phyloP scores from a whole-genome alignment of 92 coral and sea anemone genomes.

The Blastomussa wellsi region DNA sequence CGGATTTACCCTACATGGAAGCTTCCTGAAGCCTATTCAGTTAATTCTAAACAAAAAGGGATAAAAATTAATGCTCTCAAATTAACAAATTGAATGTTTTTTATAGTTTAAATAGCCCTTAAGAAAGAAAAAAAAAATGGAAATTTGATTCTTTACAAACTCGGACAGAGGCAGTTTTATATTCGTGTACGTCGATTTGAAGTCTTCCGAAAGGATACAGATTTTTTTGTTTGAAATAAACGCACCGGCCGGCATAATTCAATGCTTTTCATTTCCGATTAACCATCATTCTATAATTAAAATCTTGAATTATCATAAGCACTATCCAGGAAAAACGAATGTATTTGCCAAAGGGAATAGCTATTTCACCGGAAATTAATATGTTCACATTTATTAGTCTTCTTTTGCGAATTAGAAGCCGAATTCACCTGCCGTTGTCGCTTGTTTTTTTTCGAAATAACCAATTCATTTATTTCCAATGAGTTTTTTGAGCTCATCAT shows the following conservation, averaged over 20 bases:
- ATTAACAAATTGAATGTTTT: slow-evolving; percentile 72
- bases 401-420: slow-evolving; percentile 76
- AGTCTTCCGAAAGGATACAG: slow-evolving; percentile 52
- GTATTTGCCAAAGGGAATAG: slow-evolving; percentile 67
- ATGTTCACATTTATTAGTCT: slow-evolving; percentile 76
- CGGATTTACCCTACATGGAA: slow-evolving; percentile 12
- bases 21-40: neutral
- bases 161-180: slow-evolving; percentile 57
- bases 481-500: slow-evolving; percentile 44
- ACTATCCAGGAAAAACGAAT: slow-evolving; percentile 50
- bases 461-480: slow-evolving; percentile 75
- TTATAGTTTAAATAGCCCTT: slow-evolving; percentile 76
- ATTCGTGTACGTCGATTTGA: neutral
- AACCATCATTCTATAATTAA: slow-evolving; percentile 72
- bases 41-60: slow-evolving; percentile 50
- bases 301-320: slow-evolving; percentile 63
- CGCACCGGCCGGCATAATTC: slow-evolving; percentile 25
- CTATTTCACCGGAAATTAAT: slow-evolving; percentile 85
- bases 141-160: slow-evolving; percentile 44
- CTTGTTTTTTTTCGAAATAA: slow-evolving; percentile 54
- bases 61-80: slow-evolving; percentile 56
- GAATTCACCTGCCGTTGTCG: slow-evolving; percentile 68
- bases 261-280: slow-evolving; percentile 62
- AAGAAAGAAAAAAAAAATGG: too few species aligned
- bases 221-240: slow-evolving; percentile 23